Evolutionary conservation across 37 sponge, comb jelly and placozoan genomes (phyloP).

Genomic region (Tethya wilhelma): DNA sequence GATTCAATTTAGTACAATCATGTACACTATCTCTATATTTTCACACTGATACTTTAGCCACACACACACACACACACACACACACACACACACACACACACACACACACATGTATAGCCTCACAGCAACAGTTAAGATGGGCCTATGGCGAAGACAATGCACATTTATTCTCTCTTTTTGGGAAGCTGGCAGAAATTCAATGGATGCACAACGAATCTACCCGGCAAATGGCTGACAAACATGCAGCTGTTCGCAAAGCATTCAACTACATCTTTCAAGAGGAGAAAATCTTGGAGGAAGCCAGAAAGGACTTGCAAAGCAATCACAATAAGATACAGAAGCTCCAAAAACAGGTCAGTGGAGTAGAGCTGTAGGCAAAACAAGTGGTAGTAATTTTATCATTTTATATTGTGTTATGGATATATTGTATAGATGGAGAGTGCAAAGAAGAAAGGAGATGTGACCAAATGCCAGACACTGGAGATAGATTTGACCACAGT

Average conservation of each 20-base stretch:
- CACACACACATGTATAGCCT: too few species aligned
- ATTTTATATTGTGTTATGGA: not conserved
- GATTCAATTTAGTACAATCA: too few species aligned
- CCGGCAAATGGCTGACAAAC: slow-evolving; percentile 13
- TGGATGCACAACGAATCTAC: slow-evolving; percentile 25
- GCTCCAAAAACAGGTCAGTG: slow-evolving; percentile 46
- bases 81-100: too few species aligned
- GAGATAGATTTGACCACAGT: not conserved
- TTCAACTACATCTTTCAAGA: slow-evolving; percentile 51
- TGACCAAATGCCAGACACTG: not conserved
- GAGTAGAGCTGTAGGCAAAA: too few species aligned
- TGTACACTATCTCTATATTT: too few species aligned
- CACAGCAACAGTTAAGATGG: slow-evolving; percentile 1
- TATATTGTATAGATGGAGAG: not conserved
- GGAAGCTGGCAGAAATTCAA: slow-evolving; percentile 14
- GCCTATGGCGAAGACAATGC: slow-evolving; percentile 14
- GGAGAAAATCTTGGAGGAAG: slow-evolving; percentile 45
- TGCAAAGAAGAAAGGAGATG: slow-evolving; percentile 7
- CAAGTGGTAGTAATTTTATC: too few species aligned
- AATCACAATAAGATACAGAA: slow-evolving; percentile 13
- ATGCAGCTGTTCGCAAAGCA: slow-evolving; percentile 14
- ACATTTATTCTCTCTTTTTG: slow-evolving; percentile 8
- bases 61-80: too few species aligned
- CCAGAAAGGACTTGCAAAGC: slow-evolving; percentile 32
- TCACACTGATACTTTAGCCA: too few species aligned